Evolutionary conservation across 2,797 vertebrate genomes (phyloP), one percentile per base, ranked within the genome.

Genomic region (Denticeps clupeoides): DNA sequence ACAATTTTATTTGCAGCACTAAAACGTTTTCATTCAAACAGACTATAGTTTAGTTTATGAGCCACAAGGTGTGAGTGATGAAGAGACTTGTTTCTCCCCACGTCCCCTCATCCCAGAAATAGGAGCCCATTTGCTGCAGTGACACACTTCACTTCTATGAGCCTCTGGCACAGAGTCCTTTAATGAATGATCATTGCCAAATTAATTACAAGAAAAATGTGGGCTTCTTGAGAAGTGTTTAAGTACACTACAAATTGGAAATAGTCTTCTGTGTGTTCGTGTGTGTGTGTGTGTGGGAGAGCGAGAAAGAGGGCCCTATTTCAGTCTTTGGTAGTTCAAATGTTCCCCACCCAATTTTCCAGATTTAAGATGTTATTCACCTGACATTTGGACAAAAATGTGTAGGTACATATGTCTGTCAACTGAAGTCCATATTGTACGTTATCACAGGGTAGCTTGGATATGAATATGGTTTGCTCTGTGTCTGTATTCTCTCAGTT

Each of bases 171-270:
- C 51, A 65, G 56, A 53, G 59, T 50, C 45, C 46, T 69, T 71
- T 58, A 62, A 59, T 64, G 51, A 56, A 59, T 45, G 46, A 64
- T 56, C 7, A 21, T 57, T 65, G 53, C 6, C 65, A 59, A 52
- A 63, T 55, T 50, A 71, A 70, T 72, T 54, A 60, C 19, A 47
- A 62, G 56, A 52, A 45, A 60, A 60, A 40, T 48, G 51, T 45
- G 21, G 15, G 41, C 15, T 26, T 25, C 42, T 56, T 57, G 47
- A 47, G 32, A 37, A 42, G 38, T 24, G 42, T 46, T 56, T 51
- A 51, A 60, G 23, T 7, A 32, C 43, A 45, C 12, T 41, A 51
- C 53, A 5, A 31, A 49, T 48, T 23, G 7, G 52, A 13, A 23
- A 26, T 13, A 37, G 22, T 31, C 33, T 31, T 12, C 29, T 12